A percentile compares a stretch with the other conserved stretches of the same genome.
Conservation (phyloP, 1,140 invertebrate genomes). For the Reticulitermes speratus region DNA sequence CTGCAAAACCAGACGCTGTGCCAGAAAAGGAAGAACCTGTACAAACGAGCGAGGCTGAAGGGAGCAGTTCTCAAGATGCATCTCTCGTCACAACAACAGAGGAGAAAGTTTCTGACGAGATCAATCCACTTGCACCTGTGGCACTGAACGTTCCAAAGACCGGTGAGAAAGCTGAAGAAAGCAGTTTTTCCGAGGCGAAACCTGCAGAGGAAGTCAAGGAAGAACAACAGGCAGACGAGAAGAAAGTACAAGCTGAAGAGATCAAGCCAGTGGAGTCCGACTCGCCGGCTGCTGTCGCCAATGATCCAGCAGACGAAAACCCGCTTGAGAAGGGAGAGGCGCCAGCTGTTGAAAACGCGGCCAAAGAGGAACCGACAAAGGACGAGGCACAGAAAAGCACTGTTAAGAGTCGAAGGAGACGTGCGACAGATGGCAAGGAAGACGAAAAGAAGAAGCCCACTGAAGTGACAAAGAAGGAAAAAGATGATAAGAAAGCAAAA, state of each 20-base stretch:
- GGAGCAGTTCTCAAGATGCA: slow-evolving; percentile 32
- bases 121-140: slow-evolving; percentile 25
- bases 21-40: neutral
- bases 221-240: neutral
- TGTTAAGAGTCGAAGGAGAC: slow-evolving; percentile 1
- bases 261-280: slow-evolving; percentile 23
- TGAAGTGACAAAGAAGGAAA: slow-evolving; percentile 2
- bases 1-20: neutral
- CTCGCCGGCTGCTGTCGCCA: neutral
- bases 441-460: slow-evolving; percentile 30
- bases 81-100: slow-evolving; percentile 29
- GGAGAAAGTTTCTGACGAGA: slow-evolving; percentile 34
- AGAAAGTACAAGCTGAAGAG: slow-evolving; percentile 26
- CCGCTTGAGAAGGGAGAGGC: neutral
- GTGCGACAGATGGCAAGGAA: slow-evolving; percentile 24
- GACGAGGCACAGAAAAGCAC: neutral
- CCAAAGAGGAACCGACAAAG: neutral
- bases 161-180: slow-evolving; percentile 19
- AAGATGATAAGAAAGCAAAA: neutral
- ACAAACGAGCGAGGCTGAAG: slow-evolving; percentile 21
- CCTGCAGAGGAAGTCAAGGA: slow-evolving; percentile 29
- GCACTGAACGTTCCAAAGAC: slow-evolving; percentile 24
- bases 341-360: neutral
- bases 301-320: slow-evolving; percentile 25
- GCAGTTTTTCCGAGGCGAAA: slow-evolving; percentile 22